A percentile compares a stretch with the other conserved stretches of the same genome.
Conservation (phyloP, 1,140 invertebrate species). For the Sarcophaga bullata region DNA sequence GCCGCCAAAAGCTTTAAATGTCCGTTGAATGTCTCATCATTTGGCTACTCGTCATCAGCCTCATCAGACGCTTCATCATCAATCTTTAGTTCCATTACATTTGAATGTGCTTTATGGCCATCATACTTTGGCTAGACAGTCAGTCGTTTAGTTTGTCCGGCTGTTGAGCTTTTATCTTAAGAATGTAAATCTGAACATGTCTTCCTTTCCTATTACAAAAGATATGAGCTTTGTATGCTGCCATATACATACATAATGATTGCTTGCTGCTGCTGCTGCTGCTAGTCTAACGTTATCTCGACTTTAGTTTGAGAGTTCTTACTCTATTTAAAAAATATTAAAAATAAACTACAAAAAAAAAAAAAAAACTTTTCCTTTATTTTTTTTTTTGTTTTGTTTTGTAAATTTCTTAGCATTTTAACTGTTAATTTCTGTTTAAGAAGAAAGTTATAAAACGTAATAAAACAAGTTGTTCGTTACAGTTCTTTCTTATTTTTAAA, state of each 20-base stretch:
- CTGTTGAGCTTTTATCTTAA: conserved; percentile 2
- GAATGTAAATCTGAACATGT: conserved; percentile 24
- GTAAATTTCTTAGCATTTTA: background rate
- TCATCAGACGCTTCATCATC: conserved; percentile 5
- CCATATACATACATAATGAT: too few relatives aligned
- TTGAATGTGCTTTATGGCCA: background rate
- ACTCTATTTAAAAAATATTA: conserved; percentile 2
- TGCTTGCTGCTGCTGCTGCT: too few relatives aligned
- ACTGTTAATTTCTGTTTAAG: conserved; percentile 23
- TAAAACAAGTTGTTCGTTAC: conserved; percentile 20
- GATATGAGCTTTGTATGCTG: background rate
- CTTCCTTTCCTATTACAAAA: conserved; percentile 5
- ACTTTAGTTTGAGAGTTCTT: background rate
- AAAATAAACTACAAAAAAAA: too few relatives aligned
- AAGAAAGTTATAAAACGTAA: background rate
- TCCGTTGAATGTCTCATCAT: background rate
- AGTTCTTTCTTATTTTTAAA: background rate
- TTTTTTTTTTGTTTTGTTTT: background rate
- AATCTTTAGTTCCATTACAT: background rate
- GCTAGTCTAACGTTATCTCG: background rate
- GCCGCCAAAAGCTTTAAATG: conserved; percentile 9
- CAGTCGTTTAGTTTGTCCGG: too few relatives aligned
- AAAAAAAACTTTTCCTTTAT: too few relatives aligned
- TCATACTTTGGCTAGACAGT: background rate
- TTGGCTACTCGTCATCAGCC: background rate